Conservation (phyloP, 2,113 vertebrate species). For the Lathamus discolor region DNA sequence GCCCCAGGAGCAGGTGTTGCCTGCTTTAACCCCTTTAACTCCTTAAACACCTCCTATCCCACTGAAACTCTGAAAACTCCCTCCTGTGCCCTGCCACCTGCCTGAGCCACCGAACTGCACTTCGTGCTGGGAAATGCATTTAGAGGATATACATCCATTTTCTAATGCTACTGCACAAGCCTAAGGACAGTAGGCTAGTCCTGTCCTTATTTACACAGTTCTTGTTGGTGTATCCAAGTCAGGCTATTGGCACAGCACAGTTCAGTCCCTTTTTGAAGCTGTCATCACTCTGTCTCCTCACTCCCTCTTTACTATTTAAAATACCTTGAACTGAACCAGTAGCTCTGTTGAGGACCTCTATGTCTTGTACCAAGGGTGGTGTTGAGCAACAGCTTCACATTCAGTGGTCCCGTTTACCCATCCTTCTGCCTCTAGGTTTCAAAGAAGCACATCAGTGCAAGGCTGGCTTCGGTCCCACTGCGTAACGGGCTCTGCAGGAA, state of each 20-base stretch:
- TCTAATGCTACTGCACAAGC: not conserved
- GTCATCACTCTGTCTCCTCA: not conserved
- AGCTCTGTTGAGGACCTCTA: not conserved
- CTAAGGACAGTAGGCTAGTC: not conserved
- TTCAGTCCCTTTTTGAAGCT: not conserved
- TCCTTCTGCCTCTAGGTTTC: not conserved
- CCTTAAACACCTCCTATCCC: not conserved
- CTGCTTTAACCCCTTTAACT: not conserved
- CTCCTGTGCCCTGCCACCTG: not conserved
- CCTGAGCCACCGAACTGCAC: not conserved
- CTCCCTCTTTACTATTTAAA: not conserved
- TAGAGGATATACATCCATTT: not conserved
- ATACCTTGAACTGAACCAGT: not conserved
- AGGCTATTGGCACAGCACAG: not conserved
- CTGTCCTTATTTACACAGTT: not conserved
- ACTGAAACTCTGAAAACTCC: not conserved
- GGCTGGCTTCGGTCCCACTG: too few species aligned
- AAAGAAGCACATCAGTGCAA: accelerated
- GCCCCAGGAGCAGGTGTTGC: not conserved
- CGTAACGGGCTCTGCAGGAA: not conserved
- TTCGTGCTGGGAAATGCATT: not conserved
- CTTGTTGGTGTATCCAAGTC: not conserved
- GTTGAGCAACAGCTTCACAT: not conserved
- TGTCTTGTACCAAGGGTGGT: accelerated
- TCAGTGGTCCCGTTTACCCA: accelerated